Conservation (phyloP, 2,113 vertebrate species). For the Oreochromis spilurus region DNA sequence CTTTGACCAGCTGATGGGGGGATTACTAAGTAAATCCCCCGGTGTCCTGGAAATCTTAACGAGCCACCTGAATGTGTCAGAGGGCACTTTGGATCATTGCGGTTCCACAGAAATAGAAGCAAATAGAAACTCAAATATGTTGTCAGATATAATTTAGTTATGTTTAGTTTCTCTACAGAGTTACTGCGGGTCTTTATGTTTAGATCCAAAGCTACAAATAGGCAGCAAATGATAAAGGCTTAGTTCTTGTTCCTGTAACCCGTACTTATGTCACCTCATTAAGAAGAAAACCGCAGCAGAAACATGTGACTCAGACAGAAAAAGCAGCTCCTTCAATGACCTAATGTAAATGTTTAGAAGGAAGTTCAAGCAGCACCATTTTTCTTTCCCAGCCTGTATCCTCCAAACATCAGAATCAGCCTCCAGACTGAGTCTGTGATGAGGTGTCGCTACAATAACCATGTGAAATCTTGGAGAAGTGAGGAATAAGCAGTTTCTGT, state of each 20-base stretch:
- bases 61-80: conserved; percentile 15
- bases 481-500: conserved; percentile 31
- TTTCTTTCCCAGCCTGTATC: background rate
- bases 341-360: background rate
- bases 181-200: background rate
- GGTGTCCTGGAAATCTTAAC: conserved; percentile 52
- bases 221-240: background rate
- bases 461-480: background rate
- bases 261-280: conserved; percentile 9
- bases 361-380: background rate
- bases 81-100: background rate
- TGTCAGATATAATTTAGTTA: background rate
- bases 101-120: background rate
- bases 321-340: background rate
- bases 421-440: background rate
- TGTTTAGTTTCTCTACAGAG: background rate
- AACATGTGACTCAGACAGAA: background rate
- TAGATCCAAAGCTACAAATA: background rate
- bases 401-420: background rate
- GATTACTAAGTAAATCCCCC: conserved; percentile 60
- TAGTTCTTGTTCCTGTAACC: background rate
- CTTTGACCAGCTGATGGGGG: conserved; percentile 19
- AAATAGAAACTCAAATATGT: background rate
- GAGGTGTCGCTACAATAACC: background rate
- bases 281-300: background rate